Percentiles rank a stretch among this genome's conserved stretches.
phyloP scores from a whole-genome alignment of 2,113 vertebrate genomes.

The Nansenia antarctica region DNA sequence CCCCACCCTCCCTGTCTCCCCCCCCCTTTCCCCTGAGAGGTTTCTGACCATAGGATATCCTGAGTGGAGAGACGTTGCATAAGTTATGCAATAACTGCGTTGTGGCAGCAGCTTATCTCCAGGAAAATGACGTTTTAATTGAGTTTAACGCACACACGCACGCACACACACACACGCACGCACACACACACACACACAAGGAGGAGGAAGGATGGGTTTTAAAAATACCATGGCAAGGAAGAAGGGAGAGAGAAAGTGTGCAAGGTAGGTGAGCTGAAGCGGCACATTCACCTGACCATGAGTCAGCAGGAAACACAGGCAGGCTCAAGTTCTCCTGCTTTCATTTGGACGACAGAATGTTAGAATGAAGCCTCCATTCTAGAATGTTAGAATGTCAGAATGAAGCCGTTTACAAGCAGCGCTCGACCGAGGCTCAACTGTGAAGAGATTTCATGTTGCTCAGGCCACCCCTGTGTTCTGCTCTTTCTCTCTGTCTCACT shows the following conservation, averaged over 20 bases:
- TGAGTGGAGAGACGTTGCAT: conserved; percentile 17
- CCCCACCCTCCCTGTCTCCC: too few relatives aligned
- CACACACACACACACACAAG: too few relatives aligned
- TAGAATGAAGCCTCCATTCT: too few relatives aligned
- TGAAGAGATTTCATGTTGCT: not conserved
- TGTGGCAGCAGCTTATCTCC: not conserved
- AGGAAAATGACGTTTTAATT: not conserved
- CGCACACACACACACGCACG: too few relatives aligned
- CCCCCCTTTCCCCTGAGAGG: not conserved
- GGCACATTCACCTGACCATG: conserved; percentile 33
- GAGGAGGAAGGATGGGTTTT: not conserved
- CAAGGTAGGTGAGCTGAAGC: conserved; percentile 31
- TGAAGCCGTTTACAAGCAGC: not conserved
- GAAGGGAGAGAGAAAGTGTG: conserved; percentile 12
- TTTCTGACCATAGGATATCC: conserved; percentile 43
- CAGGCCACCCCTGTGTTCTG: not conserved
- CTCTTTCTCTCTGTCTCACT: not conserved
- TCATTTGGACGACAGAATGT: not conserved
- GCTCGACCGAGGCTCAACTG: not conserved
- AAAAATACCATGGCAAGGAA: conserved; percentile 30
- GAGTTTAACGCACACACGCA: not conserved
- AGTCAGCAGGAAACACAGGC: conserved; percentile 14
- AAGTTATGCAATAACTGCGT: conserved; percentile 3
- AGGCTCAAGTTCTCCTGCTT: not conserved
- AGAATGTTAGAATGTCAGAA: too few relatives aligned